These are phyloP conservation scores for Mormyrops attenuatus DNA, from an alignment of 2,797 vertebrate species.

Conservation along the genomic window DNA sequence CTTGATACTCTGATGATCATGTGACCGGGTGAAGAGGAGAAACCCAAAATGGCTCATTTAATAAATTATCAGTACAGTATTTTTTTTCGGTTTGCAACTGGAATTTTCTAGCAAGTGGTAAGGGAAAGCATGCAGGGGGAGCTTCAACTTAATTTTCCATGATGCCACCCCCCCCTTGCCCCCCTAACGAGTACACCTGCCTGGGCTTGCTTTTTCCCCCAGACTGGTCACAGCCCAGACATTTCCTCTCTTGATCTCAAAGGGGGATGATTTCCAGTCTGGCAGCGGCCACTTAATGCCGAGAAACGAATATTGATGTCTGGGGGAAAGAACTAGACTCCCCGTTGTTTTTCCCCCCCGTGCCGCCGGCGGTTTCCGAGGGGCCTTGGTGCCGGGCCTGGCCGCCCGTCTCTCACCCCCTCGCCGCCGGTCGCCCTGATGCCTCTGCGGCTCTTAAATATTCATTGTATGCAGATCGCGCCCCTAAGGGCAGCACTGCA, in stretches of 20 bases:
- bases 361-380: neutral
- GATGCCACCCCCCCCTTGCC: neutral
- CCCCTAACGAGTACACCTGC: neutral
- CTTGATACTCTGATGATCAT: neutral
- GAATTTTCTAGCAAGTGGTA: conserved; percentile 8
- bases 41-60: neutral
- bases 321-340: neutral
- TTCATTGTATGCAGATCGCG: conserved; percentile 64
- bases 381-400: conserved; percentile 46
- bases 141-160: neutral
- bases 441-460: conserved; percentile 58
- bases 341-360: neutral
- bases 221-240: neutral
- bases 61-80: conserved; percentile 12
- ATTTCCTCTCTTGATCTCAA: neutral
- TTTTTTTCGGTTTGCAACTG: conserved; percentile 10
- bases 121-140: neutral
- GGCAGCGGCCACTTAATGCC: neutral
- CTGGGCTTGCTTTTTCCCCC: neutral
- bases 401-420: conserved; percentile 40
- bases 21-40: neutral
- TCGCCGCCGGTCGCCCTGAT: conserved; percentile 55
- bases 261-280: neutral
- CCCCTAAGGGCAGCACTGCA: conserved; percentile 57
- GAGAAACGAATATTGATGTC: neutral